Base-by-base conservation (phyloP, 2,888 invertebrate species). In the Alloplasta piceator region DNA sequence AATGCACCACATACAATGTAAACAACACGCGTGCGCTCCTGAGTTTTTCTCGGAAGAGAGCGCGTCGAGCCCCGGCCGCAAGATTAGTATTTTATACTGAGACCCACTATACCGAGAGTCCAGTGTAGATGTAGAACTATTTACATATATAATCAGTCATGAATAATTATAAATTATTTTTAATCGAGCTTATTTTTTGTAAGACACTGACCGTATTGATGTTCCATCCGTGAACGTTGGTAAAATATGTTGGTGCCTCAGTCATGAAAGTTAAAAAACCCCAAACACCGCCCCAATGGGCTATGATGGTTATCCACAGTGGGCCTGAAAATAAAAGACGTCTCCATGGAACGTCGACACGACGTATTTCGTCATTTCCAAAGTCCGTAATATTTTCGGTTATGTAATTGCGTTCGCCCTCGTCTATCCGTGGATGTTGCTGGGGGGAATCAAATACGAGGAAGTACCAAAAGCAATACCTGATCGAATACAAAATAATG, bases 171-270 rank as follows among this genome's bases (percentile, higher is more conserved):
- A n/a, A n/a, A n/a, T n/a, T n/a, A n/a, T n/a, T n/a, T n/a, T n/a
- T n/a, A n/a, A n/a, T n/a, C n/a, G n/a, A n/a, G n/a, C n/a, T n/a
- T n/a, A n/a, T n/a, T n/a, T n/a, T n/a, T n/a, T n/a, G n/a, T n/a
- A n/a, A n/a, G n/a, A 56, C 52, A 84, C 93, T 91, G 92, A 96
- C 96, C 89, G 94, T 93, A 88, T 93, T 94, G 36, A 96, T 95
- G 85, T 95, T 93, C 94, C 95, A 95, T 60, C 95, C 95, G 85
- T 96, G 95, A 66, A 96, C 94, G 71, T 94, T 93, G 83, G 94
- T 94, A 87, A 96, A 95, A 87, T 96, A 96, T 0, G 95, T 95
- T 0, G 96, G 96, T 0, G 95, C 94, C 88, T 96, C 95, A 0
- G 95, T 95, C 93, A 96, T 94, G 12, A 96, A 90, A 0, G 95